Evolutionary conservation across 2,888 invertebrate genomes (phyloP).

Genomic region (Drymonia ruficornis): DNA sequence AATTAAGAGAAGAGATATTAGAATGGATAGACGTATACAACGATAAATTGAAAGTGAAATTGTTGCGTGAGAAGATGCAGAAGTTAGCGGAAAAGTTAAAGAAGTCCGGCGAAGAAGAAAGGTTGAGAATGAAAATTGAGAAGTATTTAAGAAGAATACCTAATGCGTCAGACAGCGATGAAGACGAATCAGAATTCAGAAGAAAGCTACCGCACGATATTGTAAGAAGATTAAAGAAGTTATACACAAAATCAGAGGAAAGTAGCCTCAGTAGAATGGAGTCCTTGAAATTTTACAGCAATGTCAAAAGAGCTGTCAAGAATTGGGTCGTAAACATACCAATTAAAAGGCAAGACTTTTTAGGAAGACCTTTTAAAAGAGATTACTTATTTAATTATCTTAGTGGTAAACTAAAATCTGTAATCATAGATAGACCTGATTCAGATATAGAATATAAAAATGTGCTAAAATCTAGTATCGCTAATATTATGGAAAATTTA

Average conservation of each 20-base stretch:
- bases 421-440: conserved; percentile 22
- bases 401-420: conserved; percentile 25
- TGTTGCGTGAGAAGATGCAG: conserved; percentile 34
- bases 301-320: conserved; percentile 13
- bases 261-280: conserved; percentile 10
- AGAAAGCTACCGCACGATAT: conserved; percentile 35
- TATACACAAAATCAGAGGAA: conserved; percentile 7
- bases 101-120: conserved; percentile 40
- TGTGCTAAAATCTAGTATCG: conserved; percentile 18
- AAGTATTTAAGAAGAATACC: conserved; percentile 34
- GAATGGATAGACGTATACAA: conserved; percentile 27
- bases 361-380: conserved; percentile 19
- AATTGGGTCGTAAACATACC: conserved; percentile 29
- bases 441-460: conserved; percentile 24
- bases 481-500: conserved; percentile 24
- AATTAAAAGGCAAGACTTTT: conserved; percentile 26
- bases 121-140: conserved; percentile 36
- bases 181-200: conserved; percentile 27
- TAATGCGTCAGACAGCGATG: conserved; percentile 25
- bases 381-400: conserved; percentile 24
- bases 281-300: conserved; percentile 21
- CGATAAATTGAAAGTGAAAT: conserved; percentile 20
- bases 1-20: conserved; percentile 20
- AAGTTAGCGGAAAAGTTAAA: conserved; percentile 34
- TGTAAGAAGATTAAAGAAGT: conserved; percentile 25